A percentile compares a stretch with the other conserved stretches of the same genome.
These are phyloP conservation scores for Sphecodes monilicornis DNA, from an alignment of 2,888 invertebrate genomes.

Conservation along the genomic window DNA sequence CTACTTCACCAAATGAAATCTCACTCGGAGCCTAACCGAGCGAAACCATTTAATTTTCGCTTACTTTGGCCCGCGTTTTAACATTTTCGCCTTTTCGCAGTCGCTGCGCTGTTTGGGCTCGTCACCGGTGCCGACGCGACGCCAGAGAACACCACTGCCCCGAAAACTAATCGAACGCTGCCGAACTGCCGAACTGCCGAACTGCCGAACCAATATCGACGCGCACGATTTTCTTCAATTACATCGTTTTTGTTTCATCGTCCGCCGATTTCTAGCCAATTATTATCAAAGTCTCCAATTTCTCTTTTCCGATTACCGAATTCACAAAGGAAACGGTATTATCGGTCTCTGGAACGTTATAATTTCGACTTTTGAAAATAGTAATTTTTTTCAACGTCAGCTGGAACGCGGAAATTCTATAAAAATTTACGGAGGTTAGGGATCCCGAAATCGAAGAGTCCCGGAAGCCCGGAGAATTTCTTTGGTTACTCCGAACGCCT, in stretches of 20 bases:
- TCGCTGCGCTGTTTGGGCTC: neutral
- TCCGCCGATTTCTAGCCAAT: neutral
- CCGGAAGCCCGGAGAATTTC: conserved; percentile 12
- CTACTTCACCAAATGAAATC: conserved; percentile 51
- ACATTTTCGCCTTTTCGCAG: conserved; percentile 13
- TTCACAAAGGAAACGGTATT: neutral
- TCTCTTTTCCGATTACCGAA: neutral
- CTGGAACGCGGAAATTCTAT: neutral
- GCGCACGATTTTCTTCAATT: neutral
- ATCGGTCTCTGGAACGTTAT: neutral
- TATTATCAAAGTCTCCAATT: neutral
- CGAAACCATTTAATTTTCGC: conserved; percentile 52
- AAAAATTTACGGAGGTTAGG: neutral
- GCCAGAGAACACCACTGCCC: neutral
- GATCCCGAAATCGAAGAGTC: neutral
- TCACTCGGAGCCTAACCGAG: conserved; percentile 34
- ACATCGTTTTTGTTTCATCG: neutral
- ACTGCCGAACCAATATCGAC: neutral
- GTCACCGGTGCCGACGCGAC: neutral
- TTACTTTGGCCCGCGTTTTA: conserved; percentile 4
- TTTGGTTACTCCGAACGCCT: conserved; percentile 27
- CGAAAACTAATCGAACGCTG: neutral
- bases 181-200: too few relatives aligned
- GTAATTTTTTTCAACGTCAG: neutral
- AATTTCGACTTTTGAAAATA: neutral